Evolutionary conservation across 2,113 vertebrate species (phyloP).

Genomic region (Butorides virescens): DNA sequence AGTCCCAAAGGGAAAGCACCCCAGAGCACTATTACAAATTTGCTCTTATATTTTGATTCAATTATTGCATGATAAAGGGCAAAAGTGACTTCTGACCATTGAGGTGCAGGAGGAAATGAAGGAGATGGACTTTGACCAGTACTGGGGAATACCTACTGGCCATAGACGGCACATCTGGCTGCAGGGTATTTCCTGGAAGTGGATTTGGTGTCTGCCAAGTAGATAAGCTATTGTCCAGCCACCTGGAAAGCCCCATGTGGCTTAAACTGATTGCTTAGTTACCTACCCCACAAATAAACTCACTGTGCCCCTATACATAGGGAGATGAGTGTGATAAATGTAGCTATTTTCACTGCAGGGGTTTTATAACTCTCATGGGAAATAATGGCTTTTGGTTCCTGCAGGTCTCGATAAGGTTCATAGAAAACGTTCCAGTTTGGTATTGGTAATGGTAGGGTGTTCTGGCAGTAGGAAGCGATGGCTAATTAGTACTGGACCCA

Average conservation of each 20-base stretch:
- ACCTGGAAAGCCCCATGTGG: neutral
- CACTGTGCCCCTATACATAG: neutral
- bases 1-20: neutral
- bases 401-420: neutral
- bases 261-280: neutral
- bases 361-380: neutral
- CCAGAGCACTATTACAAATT: neutral
- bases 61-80: neutral
- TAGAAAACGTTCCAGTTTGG: neutral
- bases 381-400: neutral
- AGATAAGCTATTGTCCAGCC: neutral
- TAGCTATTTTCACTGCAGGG: neutral
- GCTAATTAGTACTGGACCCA: neutral
- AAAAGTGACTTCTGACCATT: neutral
- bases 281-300: neutral
- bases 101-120: neutral
- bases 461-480: neutral
- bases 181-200: neutral
- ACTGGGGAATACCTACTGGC: neutral
- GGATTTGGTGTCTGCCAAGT: neutral
- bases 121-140: neutral
- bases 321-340: neutral
- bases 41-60: neutral
- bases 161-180: neutral
- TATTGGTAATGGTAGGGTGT: neutral